Evolutionary conservation across 2,888 invertebrate species (phyloP).

Genomic region (Ceratothoa steindachneri): DNA sequence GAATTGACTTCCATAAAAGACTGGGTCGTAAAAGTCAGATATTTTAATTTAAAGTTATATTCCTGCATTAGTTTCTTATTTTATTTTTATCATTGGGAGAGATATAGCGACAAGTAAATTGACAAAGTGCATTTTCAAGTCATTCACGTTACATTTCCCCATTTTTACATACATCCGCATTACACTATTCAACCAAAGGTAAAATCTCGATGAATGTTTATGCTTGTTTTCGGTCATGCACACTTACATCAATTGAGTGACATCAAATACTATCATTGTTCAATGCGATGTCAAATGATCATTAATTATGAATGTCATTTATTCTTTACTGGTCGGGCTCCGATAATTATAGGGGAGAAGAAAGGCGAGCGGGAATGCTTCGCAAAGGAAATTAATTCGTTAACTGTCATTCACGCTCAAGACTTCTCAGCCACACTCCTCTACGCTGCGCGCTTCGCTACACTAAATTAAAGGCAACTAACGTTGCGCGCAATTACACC

Average conservation of each 20-base stretch:
- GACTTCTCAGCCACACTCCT: background rate
- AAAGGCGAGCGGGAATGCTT: conserved; percentile 25
- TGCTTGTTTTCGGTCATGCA: no score
- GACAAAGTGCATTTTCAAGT: no score
- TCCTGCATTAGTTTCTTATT: no score
- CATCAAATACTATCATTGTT: conserved; percentile 46
- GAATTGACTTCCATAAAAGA: background rate
- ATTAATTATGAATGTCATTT: conserved; percentile 36
- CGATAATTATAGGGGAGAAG: conserved; percentile 46
- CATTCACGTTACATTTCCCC: no score
- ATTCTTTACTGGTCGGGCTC: conserved; percentile 33
- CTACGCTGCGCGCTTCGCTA: background rate
- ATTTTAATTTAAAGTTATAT: no score
- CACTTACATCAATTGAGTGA: background rate
- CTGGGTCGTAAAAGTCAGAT: no score
- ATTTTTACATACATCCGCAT: no score
- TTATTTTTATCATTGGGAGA: no score
- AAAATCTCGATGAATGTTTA: no score
- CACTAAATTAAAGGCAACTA: background rate
- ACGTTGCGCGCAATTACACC: background rate
- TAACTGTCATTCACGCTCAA: conserved; percentile 22
- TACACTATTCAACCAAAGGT: no score
- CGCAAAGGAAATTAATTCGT: conserved; percentile 28
- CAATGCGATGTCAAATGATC: conserved; percentile 32
- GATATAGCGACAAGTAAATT: no score